A percentile compares a stretch with the other conserved stretches of the same genome.
These are phyloP conservation scores for Charaxes varanes DNA, from an alignment of 1,140 invertebrate species.

Conservation along the genomic window DNA sequence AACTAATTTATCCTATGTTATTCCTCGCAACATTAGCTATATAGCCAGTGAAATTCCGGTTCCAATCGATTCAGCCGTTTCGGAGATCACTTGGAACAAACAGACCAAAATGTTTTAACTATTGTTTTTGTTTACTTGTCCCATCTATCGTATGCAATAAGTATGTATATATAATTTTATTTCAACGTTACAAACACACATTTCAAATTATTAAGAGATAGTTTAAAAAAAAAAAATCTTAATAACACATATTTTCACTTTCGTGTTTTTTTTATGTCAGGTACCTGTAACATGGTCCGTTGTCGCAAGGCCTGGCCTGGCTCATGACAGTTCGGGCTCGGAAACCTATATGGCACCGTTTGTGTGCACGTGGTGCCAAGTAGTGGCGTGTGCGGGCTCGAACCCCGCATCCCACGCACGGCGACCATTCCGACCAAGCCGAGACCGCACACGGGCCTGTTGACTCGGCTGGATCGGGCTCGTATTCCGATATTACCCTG, in stretches of 20 bases:
- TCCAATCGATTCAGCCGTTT: no score
- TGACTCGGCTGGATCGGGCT: conserved; percentile 49
- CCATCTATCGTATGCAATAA: no score
- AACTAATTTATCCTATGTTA: no score
- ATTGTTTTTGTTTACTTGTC: no score
- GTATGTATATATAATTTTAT: no score
- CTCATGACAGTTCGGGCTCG: conserved; percentile 47
- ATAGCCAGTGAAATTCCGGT: no score
- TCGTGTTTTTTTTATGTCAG: background rate
- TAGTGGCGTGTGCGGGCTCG: conserved; percentile 61
- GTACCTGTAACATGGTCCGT: conserved; percentile 55
- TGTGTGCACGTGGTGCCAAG: conserved; percentile 52
- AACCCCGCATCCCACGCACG: conserved; percentile 60
- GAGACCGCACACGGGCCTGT: conserved; percentile 59
- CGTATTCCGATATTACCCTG: conserved; percentile 55
- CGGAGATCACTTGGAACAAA: no score
- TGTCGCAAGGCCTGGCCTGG: conserved; percentile 61
- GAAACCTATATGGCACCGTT: conserved; percentile 60
- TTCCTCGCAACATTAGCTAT: no score
- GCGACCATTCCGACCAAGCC: conserved; percentile 61
- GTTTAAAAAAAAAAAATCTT: background rate
- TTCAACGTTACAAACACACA: no score
- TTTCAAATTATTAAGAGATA: background rate
- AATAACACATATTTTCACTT: background rate
- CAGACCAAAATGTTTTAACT: no score